phyloP scores from a whole-genome alignment of 1,140 invertebrate genomes.

The Drosophila sulfurigaster region DNA sequence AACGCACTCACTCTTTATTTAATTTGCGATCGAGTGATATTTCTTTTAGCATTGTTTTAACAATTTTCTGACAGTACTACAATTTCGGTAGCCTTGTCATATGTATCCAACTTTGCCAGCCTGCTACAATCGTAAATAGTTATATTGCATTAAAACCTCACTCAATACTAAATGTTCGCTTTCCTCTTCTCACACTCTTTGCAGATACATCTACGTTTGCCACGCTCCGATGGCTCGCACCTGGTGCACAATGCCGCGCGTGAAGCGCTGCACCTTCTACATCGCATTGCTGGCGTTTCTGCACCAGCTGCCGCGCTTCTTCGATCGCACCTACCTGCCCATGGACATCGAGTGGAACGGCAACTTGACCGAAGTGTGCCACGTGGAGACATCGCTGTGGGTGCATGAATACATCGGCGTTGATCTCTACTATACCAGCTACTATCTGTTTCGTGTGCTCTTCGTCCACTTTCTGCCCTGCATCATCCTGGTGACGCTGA shows the following conservation, averaged over 20 bases:
- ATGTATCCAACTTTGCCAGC: too few species aligned
- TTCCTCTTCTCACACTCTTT: background rate
- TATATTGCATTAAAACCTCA: too few species aligned
- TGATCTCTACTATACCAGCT: conserved; percentile 92
- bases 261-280: conserved; percentile 90
- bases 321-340: conserved; percentile 87
- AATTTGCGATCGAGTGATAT: too few species aligned
- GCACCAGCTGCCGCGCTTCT: conserved; percentile 92
- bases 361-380: conserved; percentile 87
- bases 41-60: too few species aligned
- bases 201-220: conserved; percentile 94
- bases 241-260: conserved; percentile 94
- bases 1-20: too few species aligned
- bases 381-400: conserved; percentile 88
- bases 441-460: conserved; percentile 94
- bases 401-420: conserved; percentile 87
- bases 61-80: too few species aligned
- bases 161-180: background rate
- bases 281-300: conserved; percentile 91
- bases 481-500: conserved; percentile 94
- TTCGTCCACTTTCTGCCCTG: conserved; percentile 97
- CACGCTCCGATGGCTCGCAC: conserved; percentile 93
- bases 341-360: conserved; percentile 88
- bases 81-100: too few species aligned
- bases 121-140: too few species aligned